These are phyloP conservation scores for Scaptomyza parva DNA, from an alignment of 2,888 invertebrate species.

Conservation along the genomic window DNA sequence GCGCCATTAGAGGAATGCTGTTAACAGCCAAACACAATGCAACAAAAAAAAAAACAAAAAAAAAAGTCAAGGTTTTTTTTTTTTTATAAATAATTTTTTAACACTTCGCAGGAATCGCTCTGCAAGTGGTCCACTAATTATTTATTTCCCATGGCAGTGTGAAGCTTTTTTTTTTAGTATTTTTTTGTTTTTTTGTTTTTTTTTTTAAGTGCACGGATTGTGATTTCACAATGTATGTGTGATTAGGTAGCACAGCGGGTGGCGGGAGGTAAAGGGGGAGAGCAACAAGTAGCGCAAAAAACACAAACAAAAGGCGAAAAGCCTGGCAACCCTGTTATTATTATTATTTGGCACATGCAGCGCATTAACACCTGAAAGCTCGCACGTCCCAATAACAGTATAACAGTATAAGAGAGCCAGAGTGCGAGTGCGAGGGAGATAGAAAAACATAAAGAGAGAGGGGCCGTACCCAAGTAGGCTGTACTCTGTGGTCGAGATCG, in stretches of 20 bases:
- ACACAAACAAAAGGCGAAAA: not conserved
- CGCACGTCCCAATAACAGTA: no score
- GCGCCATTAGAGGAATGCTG: conserved; percentile 74
- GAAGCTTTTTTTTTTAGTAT: conserved; percentile 1
- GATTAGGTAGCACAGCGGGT: conserved; percentile 52
- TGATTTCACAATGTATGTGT: conserved; percentile 14
- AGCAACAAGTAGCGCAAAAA: conserved; percentile 64
- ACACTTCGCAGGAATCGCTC: conserved; percentile 48
- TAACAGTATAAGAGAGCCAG: no score
- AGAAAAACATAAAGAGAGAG: conserved; percentile 5
- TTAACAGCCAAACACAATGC: conserved; percentile 43
- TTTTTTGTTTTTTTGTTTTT: not conserved
- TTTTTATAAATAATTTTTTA: conserved; percentile 41
- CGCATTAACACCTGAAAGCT: conserved; percentile 69
- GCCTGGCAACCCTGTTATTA: conserved; percentile 56
- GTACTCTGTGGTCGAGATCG: conserved; percentile 48
- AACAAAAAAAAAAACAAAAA: conserved; percentile 46
- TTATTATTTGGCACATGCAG: conserved; percentile 56
- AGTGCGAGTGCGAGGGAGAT: not conserved
- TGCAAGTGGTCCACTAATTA: conserved; percentile 79
- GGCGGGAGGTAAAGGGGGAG: no score
- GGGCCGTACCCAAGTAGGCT: conserved; percentile 36
- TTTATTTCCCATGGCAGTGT: conserved; percentile 72
- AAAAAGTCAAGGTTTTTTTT: conserved; percentile 28
- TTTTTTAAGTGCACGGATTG: conserved; percentile 49